Base-by-base conservation (phyloP, 1,140 invertebrate genomes). In the Calephelis nemesis region DNA sequence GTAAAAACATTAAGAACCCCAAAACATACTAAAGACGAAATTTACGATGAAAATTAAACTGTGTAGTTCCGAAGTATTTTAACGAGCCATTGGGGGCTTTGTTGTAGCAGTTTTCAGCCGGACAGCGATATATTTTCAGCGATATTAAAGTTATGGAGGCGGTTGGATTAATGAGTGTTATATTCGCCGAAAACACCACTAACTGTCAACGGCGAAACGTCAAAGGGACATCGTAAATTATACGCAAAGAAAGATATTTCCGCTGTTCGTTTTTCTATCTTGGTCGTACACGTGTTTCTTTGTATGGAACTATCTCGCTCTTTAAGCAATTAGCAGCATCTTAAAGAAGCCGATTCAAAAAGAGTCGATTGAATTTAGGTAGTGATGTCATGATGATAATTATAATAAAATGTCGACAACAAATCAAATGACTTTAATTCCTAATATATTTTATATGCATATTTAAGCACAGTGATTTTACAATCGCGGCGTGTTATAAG, bases 151-250 rank as follows among this genome's bases (percentile, higher is more conserved):
- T 73, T 78, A 60, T 72, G 74, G 75, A 75, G 78, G 74, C 72
- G 73, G 63, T 50, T 45, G 70, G 69, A 85, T 83, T 81, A 82
- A 81, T 82, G 82, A 77, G 73, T 76, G 77, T 81, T 77, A 77
- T 71, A 83, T 84, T 85, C 81, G 77, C 74, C 71, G 80, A 84
- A 83, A 85, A 88, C 85, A 85, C 83, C 75, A 85, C 72, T 85
- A 88, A 86, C 84, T 85, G 85, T 88, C 85, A 88, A 78, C 85
- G 75, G 76, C 45, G 68, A 68, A 76, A 71, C 82, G 82, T 85
- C 83, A 87, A 87, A 85, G 83, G 71, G 63, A 72, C 65, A 47
- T 79, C 79, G 76, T 88, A 88, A 88, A 88, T 88, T 84, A 84
- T 15, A 69, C 70, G 77, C 72, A 74, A 82, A 82, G 85, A 84